Percentiles rank a stretch among this genome's conserved stretches.
phyloP scores from a whole-genome alignment of 2,113 vertebrate species.

The Toxotes chatareus region DNA sequence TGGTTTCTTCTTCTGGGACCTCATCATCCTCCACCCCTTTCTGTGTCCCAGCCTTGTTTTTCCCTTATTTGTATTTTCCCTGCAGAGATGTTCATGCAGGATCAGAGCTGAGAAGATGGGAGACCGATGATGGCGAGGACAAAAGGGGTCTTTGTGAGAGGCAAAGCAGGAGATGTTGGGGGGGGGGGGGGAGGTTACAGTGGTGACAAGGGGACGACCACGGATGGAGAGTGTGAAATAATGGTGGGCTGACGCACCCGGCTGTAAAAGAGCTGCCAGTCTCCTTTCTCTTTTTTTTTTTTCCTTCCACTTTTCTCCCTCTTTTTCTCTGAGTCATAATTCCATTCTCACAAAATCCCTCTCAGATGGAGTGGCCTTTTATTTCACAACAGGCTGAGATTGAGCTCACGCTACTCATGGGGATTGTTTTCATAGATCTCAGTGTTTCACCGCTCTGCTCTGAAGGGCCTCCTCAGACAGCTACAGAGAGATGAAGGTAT shows the following conservation, averaged over 20 bases:
- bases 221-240: slow-evolving; percentile 71
- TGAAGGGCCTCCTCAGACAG: slow-evolving; percentile 47
- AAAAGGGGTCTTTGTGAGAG: slow-evolving; percentile 80
- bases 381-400: slow-evolving; percentile 59
- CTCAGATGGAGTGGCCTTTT: slow-evolving; percentile 73
- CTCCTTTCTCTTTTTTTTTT: slow-evolving; percentile 41
- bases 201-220: slow-evolving; percentile 65
- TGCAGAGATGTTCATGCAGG: slow-evolving; percentile 65
- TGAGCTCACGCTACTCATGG: slow-evolving; percentile 59
- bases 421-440: slow-evolving; percentile 70
- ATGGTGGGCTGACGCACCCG: slow-evolving; percentile 61
- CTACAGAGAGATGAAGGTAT: slow-evolving; percentile 54
- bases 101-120: slow-evolving; percentile 72
- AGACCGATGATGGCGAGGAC: slow-evolving; percentile 67
- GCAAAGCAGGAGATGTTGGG: slow-evolving; percentile 38
- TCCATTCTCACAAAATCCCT: slow-evolving; percentile 63
- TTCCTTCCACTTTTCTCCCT: slow-evolving; percentile 23
- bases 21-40: slow-evolving; percentile 43
- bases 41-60: slow-evolving; percentile 43
- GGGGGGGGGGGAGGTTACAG: slow-evolving; percentile 42
- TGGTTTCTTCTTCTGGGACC: slow-evolving; percentile 68
- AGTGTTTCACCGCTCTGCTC: slow-evolving; percentile 33
- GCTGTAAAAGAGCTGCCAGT: slow-evolving; percentile 64
- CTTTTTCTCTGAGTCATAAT: slow-evolving; percentile 70
- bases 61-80: slow-evolving; percentile 71